Evolutionary conservation across 2,113 vertebrate genomes (phyloP), one percentile per base, ranked within the genome.

Genomic region (Nerophis ophidion): DNA sequence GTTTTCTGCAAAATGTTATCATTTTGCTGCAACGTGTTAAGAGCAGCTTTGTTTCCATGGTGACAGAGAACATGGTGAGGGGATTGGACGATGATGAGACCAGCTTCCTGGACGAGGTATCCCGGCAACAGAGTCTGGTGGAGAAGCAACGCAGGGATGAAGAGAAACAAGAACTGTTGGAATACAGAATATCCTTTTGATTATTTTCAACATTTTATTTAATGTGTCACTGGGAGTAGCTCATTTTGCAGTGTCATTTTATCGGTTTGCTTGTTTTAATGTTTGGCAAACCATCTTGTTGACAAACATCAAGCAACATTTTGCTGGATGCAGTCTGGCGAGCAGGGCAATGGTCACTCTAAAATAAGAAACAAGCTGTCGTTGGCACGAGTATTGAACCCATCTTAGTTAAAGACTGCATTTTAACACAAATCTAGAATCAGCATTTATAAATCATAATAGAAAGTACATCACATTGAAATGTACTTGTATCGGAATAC

Each of bases 171-270:
- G 95, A 98, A 63, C 81, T 98, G 53, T 88, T 93, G 8, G 96
- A 98, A 70, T 98, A 96, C 85, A 92, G 95, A 91, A 98, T 98
- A 99, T 99, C 96, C 95, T 96, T 94, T 94, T 91, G 17, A 38
- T 60, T 1, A 0, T 48, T 15, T 40, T 38, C 19, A 36, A 26
- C 36, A 5, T 54, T 50, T 60, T 36, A 51, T 52, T 71, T 47
- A 15, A 12, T 35, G 26, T 2, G 10, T 15, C 33, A 36, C 10
- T 54, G 7, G 38, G 36, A 8, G n/a, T 56, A 12, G 17, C n/a
- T 42, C 5, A 3, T 47, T 47, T 48, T 48, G 45, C 44, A 54
- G 12, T n/a, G 42, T 9, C 8, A 19, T 13, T 8, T 55, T 5
- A 7, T 38, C 36, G 4, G 8, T 15, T 16, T 16, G 47, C n/a